Evolutionary conservation across 2,888 invertebrate genomes (phyloP), one percentile per base, ranked within the genome.

Genomic region (Cabera pusaria): DNA sequence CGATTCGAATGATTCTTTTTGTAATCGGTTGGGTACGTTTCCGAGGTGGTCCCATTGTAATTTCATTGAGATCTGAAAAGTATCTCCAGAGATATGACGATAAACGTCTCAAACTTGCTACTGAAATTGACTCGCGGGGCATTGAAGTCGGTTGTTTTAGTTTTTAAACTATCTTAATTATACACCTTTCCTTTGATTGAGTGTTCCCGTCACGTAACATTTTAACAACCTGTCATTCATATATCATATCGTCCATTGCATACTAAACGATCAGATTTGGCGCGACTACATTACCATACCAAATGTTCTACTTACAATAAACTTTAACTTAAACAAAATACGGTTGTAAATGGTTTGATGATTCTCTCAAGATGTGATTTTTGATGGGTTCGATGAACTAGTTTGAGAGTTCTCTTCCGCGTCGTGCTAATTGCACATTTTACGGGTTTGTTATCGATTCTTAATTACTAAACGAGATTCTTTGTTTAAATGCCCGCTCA

Each of bases 321-420:
- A 35, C 45, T 27, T 8, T 45, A n/a, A 20, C 5, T 1, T 5
- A 12, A 31, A 25, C 6, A 11, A n/a, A 16, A 46, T 44, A 44
- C 20, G 34, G 41, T 11, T 29, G 27, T 33, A 9, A 34, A 34
- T 40, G 22, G 36, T 22, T 38, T 26, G 18, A 19, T 28, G 11
- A 9, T 9, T n/a, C 8, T 23, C 20, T 11, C 7, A 35, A 55
- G 59, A 61, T 69, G 61, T 58, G 52, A 60, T 66, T 31, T 56
- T 63, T 62, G 58, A 74, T 66, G 68, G 58, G 81, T 74, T 65
- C 65, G 52, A 73, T 76, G 66, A 75, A 72, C 79, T 69, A 54
- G 42, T 44, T 47, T 46, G n/a, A n/a, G n/a, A n/a, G n/a, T 47
- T 43, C 44, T 68, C 57, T 71, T 59, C 62, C 53, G 61, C 39